Base-by-base conservation (phyloP, 2,888 invertebrate species). In the Latrodectus elegans region DNA sequence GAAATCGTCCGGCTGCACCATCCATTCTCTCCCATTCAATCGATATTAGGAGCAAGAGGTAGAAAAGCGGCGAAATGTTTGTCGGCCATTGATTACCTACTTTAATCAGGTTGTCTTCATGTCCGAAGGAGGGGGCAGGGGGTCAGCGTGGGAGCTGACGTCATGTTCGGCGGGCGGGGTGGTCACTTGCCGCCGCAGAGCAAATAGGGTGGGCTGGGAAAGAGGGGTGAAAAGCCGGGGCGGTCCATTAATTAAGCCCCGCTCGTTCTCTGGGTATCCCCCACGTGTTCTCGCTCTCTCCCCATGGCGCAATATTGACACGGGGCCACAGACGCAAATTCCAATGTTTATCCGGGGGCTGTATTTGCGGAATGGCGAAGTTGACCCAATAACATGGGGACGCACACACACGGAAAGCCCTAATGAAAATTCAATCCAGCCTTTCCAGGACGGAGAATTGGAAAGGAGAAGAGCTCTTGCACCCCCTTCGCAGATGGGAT, bases 31-130 rank as follows among this genome's bases (percentile, higher is more conserved):
- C 26, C 38, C 38, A 71, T 67, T 67, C 79, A 75, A 80, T 80
- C 80, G 85, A 75, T 75, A 73, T 38, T 38, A 55, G 53, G 67
- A 70, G 71, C 73, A 65, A 52, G 80, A 76, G 60, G 72, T 60
- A 26, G 60, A 78, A 77, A 64, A 81, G 86, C 86, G 86, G 86
- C 81, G 86, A 87, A 87, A 88, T 88, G 88, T 88, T 88, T 88
- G 84, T 88, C 84, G 83, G 84, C 80, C 88, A 88, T 88, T 88
- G 88, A 88, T 88, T 88, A 88, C 84, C 88, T 76, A 84, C 84
- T 84, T 88, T 88, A 88, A 88, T 84, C 88, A 88, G 88, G 88
- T 88, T 88, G 88, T 88, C 88, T 83, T 88, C 87, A 68, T 75
- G 81, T 82, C 81, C 83, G 76, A 74, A 49, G 51, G 67, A 68